phyloP scores from a whole-genome alignment of 1,140 invertebrate species.

The Bilobella aurantiaca region DNA sequence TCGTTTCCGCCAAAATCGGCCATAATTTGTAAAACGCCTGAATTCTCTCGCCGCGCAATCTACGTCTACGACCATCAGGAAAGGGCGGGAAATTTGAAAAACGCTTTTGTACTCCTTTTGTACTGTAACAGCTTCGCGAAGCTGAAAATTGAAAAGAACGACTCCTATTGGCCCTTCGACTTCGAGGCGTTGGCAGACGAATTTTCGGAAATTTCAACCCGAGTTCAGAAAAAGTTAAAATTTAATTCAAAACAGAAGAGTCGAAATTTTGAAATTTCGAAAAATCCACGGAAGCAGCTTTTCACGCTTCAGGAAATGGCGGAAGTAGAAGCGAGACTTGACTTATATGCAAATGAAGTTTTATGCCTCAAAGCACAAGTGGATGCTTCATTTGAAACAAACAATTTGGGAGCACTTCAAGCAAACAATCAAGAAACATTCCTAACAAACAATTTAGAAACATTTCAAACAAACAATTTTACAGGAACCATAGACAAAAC shows the following conservation, averaged over 20 bases:
- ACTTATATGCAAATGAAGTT: slow-evolving; percentile 24
- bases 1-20: slow-evolving; percentile 27
- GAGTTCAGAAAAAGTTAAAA: slow-evolving; percentile 23
- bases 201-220: slow-evolving; percentile 24
- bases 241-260: too few relatives aligned
- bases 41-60: slow-evolving; percentile 24
- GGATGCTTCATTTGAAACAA: too few relatives aligned
- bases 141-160: slow-evolving; percentile 24
- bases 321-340: slow-evolving; percentile 23
- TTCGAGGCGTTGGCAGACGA: slow-evolving; percentile 30
- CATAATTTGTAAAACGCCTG: slow-evolving; percentile 28
- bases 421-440: too few relatives aligned
- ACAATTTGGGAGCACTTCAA: not conserved
- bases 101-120: slow-evolving; percentile 21
- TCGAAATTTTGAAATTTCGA: slow-evolving; percentile 6
- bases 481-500: too few relatives aligned
- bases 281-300: slow-evolving; percentile 17
- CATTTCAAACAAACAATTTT: too few relatives aligned
- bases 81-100: slow-evolving; percentile 1
- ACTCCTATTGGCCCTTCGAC: slow-evolving; percentile 29
- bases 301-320: slow-evolving; percentile 18
- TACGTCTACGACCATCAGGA: slow-evolving; percentile 18
- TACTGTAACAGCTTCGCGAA: slow-evolving; percentile 31
- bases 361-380: slow-evolving; percentile 15
- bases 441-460: too few relatives aligned